Evolutionary conservation across 1,140 invertebrate genomes (phyloP), one percentile per base, ranked within the genome.

Genomic region (Gryon sp.): DNA sequence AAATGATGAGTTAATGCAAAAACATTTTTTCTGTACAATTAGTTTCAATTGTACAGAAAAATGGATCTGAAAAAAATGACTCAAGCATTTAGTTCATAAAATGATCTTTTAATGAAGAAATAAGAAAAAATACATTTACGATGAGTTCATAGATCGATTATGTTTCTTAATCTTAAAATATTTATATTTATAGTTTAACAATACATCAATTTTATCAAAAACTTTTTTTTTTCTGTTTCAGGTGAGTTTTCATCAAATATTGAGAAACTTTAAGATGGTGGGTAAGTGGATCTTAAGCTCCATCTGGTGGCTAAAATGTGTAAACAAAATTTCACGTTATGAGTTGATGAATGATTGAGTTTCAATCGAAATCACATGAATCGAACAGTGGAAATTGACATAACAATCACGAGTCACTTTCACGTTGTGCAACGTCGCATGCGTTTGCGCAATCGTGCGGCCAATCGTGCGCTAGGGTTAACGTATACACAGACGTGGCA

Each of bases 401-500:
- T 45, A 60, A 73, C 62, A 65, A 70, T 73, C 75, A 32, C 62
- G 55, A 77, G 62, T 62, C 62, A 72, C 68, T 78, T 78, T 73
- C 75, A 43, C 75, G 55, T 72, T 60, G 76, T 63, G 75, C 62
- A 72, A 72, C 59, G 41, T 14, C 24, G 36, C 20, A n/a, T 22
- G 60, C 66, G 76, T 57, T 73, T 78, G 76, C 69, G 68, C 76
- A 73, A 72, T 60, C 46, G 32, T 11, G 4, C 48, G 36, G 28
- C 75, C 74, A 70, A 69, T 70, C 36, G 52, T 15, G 63, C 20
- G 45, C 72, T 45, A 45, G 40, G 30, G 28, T 30, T 50, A 26
- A 46, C 55, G 73, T 53, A 65, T 60, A 57, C 40, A 57, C 50
- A 12, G 34, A 14, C 50, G 53, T 1, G 15, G 52, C 76, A 66